These are phyloP conservation scores for Ips typographus DNA, from an alignment of 1,140 invertebrate species.

Conservation along the genomic window DNA sequence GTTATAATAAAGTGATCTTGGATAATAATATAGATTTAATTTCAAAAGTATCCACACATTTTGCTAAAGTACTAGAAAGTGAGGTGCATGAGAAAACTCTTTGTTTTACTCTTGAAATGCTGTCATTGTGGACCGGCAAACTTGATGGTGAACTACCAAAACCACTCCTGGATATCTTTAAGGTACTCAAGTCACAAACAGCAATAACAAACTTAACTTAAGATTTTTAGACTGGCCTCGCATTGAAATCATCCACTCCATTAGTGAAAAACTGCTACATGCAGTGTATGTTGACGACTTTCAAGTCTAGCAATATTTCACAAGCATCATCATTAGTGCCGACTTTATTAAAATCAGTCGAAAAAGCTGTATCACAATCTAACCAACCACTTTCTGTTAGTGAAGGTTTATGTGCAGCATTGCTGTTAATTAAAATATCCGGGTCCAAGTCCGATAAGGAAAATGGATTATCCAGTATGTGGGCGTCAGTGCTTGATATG, in stretches of 20 bases:
- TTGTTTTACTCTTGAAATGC: slow-evolving; percentile 75
- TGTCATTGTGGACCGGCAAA: slow-evolving; percentile 76
- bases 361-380: slow-evolving; percentile 69
- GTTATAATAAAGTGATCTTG: slow-evolving; percentile 68
- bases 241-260: slow-evolving; percentile 76
- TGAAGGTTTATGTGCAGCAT: slow-evolving; percentile 77
- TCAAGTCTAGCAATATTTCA: slow-evolving; percentile 58
- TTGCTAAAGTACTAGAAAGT: slow-evolving; percentile 78
- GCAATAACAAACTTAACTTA: slow-evolving; percentile 1
- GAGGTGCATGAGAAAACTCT: slow-evolving; percentile 94
- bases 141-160: slow-evolving; percentile 69
- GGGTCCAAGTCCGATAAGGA: slow-evolving; percentile 59
- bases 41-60: slow-evolving; percentile 63
- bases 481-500: slow-evolving; percentile 69
- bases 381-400: slow-evolving; percentile 64
- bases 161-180: slow-evolving; percentile 73
- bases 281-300: slow-evolving; percentile 66
- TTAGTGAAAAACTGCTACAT: slow-evolving; percentile 77
- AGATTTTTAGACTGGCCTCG: slow-evolving; percentile 67
- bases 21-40: slow-evolving; percentile 63
- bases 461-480: slow-evolving; percentile 62
- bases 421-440: slow-evolving; percentile 69
- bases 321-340: slow-evolving; percentile 59
- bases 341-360: slow-evolving; percentile 65
- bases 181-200: slow-evolving; percentile 54